phyloP scores from a whole-genome alignment of 2,888 invertebrate genomes.

The Drosophila mulleri region DNA sequence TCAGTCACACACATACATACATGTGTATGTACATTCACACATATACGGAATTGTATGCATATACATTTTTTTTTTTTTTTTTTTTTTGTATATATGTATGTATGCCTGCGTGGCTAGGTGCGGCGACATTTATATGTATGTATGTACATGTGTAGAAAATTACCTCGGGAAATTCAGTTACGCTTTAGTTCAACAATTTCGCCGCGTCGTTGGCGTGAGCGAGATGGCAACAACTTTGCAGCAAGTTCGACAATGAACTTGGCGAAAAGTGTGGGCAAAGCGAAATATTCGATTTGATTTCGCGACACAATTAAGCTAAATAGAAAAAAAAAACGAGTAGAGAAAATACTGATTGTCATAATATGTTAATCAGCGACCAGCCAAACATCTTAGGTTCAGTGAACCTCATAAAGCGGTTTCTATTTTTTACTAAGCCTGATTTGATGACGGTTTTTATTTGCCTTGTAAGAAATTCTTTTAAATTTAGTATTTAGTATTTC shows the following conservation, averaged over 20 bases:
- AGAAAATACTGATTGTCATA: constrained; percentile 20
- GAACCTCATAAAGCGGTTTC: constrained; percentile 17
- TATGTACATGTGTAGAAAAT: constrained; percentile 1
- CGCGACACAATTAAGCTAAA: neutral
- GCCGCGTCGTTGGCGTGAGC: constrained; percentile 6
- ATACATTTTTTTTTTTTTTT: too few species aligned
- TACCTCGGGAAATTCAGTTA: constrained; percentile 8
- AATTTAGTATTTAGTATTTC: too few species aligned
- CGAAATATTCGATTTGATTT: constrained; percentile 23
- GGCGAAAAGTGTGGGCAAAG: constrained; percentile 35
- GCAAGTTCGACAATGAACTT: constrained; percentile 58
- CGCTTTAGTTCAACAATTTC: constrained; percentile 22
- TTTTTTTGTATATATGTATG: too few species aligned
- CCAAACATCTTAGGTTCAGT: constrained; percentile 13
- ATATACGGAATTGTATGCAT: neutral
- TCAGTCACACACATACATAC: neutral
- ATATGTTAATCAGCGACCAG: constrained; percentile 34
- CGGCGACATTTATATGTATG: constrained; percentile 9
- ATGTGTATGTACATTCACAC: neutral
- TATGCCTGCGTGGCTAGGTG: neutral
- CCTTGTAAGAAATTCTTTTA: neutral
- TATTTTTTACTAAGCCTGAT: neutral
- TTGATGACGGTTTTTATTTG: neutral
- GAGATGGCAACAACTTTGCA: neutral
- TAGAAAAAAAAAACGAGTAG: neutral